phyloP scores from a whole-genome alignment of 2,797 vertebrate genomes.

The Acrossocheilus wenchowensis region DNA sequence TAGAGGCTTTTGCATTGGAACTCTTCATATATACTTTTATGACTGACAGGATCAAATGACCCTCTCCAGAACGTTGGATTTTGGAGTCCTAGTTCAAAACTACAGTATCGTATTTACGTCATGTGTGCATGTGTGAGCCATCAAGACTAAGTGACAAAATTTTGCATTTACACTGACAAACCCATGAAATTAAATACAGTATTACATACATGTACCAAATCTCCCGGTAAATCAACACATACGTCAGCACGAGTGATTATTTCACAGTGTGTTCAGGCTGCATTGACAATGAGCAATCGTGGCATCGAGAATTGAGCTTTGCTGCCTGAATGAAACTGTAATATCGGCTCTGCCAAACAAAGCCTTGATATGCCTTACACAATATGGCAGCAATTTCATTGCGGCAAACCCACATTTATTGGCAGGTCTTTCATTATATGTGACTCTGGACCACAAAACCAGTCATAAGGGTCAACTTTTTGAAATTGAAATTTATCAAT shows the following conservation, averaged over 20 bases:
- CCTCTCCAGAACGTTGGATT: neutral
- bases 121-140: neutral
- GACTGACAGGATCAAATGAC: neutral
- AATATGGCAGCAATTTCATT: constrained; percentile 79
- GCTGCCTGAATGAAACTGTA: constrained; percentile 50
- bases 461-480: neutral
- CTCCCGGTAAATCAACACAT: constrained; percentile 10
- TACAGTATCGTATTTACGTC: neutral
- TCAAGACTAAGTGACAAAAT: neutral
- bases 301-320: constrained; percentile 13
- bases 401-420: constrained; percentile 71
- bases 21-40: too few species aligned
- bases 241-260: constrained; percentile 10
- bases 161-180: constrained; percentile 40
- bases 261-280: constrained; percentile 19
- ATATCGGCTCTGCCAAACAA: constrained; percentile 49
- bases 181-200: constrained; percentile 32
- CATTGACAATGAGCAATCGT: constrained; percentile 16
- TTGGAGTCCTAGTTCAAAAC: neutral
- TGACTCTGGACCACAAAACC: neutral
- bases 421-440: constrained; percentile 64
- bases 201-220: constrained; percentile 25
- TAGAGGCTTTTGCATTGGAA: too few species aligned
- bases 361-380: constrained; percentile 63
- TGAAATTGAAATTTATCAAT: neutral